A percentile compares a stretch with the other conserved stretches of the same genome.
These are phyloP conservation scores for Potamilus streckersoni DNA, from an alignment of 1,140 invertebrate genomes.

Conservation along the genomic window DNA sequence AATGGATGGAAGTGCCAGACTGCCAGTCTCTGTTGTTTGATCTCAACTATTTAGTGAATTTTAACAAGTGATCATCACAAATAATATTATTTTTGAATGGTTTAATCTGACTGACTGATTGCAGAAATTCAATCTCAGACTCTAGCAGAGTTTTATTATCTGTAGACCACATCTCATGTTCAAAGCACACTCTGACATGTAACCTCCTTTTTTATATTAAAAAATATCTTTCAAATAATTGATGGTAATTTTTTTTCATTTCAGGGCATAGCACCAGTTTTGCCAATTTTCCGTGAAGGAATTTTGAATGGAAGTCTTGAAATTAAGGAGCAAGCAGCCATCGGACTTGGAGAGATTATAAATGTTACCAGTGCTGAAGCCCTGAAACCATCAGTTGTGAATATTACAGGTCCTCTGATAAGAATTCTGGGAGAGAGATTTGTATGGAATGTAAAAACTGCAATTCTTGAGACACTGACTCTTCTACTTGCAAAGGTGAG, in stretches of 20 bases:
- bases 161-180: too few species aligned
- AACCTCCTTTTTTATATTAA: too few species aligned
- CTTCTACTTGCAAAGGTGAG: slow-evolving; percentile 79
- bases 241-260: slow-evolving; percentile 12
- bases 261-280: slow-evolving; percentile 89
- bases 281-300: slow-evolving; percentile 95
- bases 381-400: slow-evolving; percentile 93
- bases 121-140: too few species aligned
- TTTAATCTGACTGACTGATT: too few species aligned
- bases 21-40: too few species aligned
- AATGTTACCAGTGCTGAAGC: slow-evolving; percentile 79
- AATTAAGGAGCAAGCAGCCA: slow-evolving; percentile 94
- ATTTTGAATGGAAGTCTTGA: slow-evolving; percentile 94
- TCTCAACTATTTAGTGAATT: too few species aligned
- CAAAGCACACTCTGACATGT: too few species aligned
- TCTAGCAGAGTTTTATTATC: too few species aligned
- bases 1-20: too few species aligned
- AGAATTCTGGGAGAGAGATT: slow-evolving; percentile 97
- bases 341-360: slow-evolving; percentile 93
- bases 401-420: slow-evolving; percentile 97
- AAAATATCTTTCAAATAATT: neutral
- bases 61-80: too few species aligned
- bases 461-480: slow-evolving; percentile 93
- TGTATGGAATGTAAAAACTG: slow-evolving; percentile 92
- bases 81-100: too few species aligned